phyloP scores from a whole-genome alignment of 2,113 vertebrate species.

The Haemorhous mexicanus region DNA sequence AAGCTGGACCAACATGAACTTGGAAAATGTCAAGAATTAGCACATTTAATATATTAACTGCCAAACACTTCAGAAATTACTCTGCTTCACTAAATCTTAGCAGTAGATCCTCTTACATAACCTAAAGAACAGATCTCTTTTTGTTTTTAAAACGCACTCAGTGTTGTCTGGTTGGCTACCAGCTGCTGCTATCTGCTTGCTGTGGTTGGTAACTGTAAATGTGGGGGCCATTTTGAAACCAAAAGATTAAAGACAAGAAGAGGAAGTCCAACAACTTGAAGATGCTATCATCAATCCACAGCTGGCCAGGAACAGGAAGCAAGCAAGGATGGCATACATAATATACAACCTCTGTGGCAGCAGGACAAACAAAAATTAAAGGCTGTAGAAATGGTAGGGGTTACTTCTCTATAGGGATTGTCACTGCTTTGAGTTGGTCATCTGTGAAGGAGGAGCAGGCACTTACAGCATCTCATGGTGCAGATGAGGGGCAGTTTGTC shows the following conservation, averaged over 20 bases:
- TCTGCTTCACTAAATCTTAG: conserved; percentile 4
- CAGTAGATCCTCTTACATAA: conserved; percentile 21
- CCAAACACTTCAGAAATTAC: background rate
- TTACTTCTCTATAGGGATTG: background rate
- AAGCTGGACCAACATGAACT: background rate
- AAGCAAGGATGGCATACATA: conserved; percentile 35
- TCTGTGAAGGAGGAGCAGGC: background rate
- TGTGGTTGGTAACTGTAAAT: conserved; percentile 69
- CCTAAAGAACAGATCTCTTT: background rate
- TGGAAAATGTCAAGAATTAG: background rate
- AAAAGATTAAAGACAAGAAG: conserved; percentile 71
- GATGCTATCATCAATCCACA: conserved; percentile 79
- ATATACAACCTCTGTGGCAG: background rate
- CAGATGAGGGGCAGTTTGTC: background rate
- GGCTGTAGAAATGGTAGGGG: background rate
- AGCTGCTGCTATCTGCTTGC: conserved; percentile 54
- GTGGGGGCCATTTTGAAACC: conserved; percentile 64
- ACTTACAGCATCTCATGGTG: fast-evolving
- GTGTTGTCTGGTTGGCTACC: background rate
- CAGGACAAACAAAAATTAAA: background rate
- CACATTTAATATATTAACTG: background rate
- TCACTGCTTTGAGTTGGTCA: background rate
- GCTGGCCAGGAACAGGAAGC: conserved; percentile 76
- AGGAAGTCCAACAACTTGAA: conserved; percentile 77
- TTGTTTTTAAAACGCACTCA: background rate